phyloP scores from a whole-genome alignment of 1,140 invertebrate species.

The Drosophila willistoni region DNA sequence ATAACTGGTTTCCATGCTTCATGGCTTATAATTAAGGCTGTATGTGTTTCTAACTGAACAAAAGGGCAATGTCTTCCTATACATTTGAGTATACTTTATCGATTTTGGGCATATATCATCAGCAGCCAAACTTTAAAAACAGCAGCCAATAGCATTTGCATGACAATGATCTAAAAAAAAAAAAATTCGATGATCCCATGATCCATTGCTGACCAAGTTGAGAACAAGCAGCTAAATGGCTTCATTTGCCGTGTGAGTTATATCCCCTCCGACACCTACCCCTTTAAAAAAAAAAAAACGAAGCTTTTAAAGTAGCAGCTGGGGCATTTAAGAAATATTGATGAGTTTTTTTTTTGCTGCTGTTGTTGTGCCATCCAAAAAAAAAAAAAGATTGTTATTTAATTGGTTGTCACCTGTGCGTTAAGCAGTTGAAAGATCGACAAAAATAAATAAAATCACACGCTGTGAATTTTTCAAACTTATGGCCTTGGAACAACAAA shows the following conservation, averaged over 20 bases:
- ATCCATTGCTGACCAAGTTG: constrained; percentile 61
- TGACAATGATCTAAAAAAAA: constrained; percentile 59
- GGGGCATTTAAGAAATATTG: constrained; percentile 55
- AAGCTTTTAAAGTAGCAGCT: constrained; percentile 14
- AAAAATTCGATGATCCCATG: constrained; percentile 52
- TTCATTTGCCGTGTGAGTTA: constrained; percentile 46
- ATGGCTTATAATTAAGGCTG: constrained; percentile 74
- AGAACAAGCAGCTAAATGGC: constrained; percentile 61
- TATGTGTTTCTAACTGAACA: constrained; percentile 34
- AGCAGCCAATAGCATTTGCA: constrained; percentile 60
- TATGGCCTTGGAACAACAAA: too few relatives aligned
- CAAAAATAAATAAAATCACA: constrained; percentile 4
- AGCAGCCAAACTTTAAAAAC: constrained; percentile 13
- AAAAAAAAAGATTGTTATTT: constrained; percentile 67
- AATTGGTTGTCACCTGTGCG: constrained; percentile 74
- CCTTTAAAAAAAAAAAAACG: neutral
- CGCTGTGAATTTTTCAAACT: constrained; percentile 21
- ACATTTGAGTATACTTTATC: constrained; percentile 50
- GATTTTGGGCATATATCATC: constrained; percentile 73
- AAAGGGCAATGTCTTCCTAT: constrained; percentile 49
- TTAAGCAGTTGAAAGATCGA: constrained; percentile 38
- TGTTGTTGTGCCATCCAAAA: constrained; percentile 15
- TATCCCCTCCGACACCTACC: neutral
- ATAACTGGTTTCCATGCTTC: constrained; percentile 62
- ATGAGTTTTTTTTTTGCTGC: constrained; percentile 47